A percentile compares a stretch with the other conserved stretches of the same genome.
These are phyloP conservation scores for Ricordea florida DNA, from an alignment of 92 coral and sea anemone species.

Conservation along the genomic window DNA sequence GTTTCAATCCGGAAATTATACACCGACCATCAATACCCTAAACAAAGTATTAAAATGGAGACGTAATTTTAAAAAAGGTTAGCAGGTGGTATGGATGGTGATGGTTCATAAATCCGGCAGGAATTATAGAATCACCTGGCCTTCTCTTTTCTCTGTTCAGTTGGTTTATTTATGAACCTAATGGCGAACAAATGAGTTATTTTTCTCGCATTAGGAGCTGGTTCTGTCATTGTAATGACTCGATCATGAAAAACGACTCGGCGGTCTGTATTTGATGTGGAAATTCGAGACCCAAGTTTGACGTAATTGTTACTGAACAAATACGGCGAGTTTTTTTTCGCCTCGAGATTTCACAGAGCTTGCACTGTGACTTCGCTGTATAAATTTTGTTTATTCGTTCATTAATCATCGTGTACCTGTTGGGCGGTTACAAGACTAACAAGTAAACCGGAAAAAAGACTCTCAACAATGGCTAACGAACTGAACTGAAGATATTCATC, in stretches of 20 bases:
- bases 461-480: background rate
- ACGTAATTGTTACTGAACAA: slow-evolving; percentile 12
- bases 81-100: slow-evolving; percentile 81
- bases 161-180: slow-evolving; percentile 55
- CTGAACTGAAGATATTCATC: background rate
- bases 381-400: slow-evolving; percentile 1
- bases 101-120: slow-evolving; percentile 39
- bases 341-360: background rate
- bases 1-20: slow-evolving; percentile 80
- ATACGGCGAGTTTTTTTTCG: slow-evolving; percentile 1
- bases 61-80: slow-evolving; percentile 67
- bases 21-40: slow-evolving; percentile 57
- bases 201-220: slow-evolving; percentile 45
- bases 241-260: background rate
- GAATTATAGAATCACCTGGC: slow-evolving; percentile 69
- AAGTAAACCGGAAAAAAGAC: slow-evolving; percentile 22
- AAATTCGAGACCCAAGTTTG: slow-evolving; percentile 27
- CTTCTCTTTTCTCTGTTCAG: slow-evolving; percentile 21
- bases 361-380: background rate
- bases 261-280: slow-evolving; percentile 45
- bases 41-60: slow-evolving; percentile 68
- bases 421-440: background rate
- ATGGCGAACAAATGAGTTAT: slow-evolving; percentile 74
- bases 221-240: slow-evolving; percentile 23
- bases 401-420: slow-evolving; percentile 5